A percentile compares a stretch with the other conserved stretches of the same genome.
Evolutionary conservation across 2,113 vertebrate genomes (phyloP).

Genomic region (Lamprologus callipterus): DNA sequence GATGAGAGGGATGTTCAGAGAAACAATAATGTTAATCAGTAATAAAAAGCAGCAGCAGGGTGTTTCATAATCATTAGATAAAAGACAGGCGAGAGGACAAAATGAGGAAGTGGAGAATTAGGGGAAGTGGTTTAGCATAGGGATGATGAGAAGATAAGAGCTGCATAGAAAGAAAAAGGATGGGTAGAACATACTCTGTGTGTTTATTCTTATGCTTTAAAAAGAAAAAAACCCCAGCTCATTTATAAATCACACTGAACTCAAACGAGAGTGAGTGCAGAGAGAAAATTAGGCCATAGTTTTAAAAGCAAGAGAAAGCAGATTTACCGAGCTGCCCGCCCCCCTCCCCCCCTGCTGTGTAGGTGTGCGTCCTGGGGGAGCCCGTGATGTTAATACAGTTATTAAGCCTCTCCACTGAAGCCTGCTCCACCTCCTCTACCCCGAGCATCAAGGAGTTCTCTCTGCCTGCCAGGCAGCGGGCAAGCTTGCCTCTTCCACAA

Average conservation of each 20-base stretch:
- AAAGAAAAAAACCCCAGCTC: fast-evolving
- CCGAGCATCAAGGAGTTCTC: slow-evolving; percentile 59
- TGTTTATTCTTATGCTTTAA: background rate
- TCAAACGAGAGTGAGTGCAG: background rate
- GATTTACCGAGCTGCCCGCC: background rate
- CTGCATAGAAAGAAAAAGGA: background rate
- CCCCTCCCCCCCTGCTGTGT: background rate
- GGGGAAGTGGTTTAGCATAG: background rate
- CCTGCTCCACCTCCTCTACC: slow-evolving; percentile 58
- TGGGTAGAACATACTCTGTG: background rate
- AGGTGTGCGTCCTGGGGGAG: slow-evolving; percentile 55
- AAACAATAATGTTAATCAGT: background rate
- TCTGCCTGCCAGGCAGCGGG: slow-evolving; percentile 54
- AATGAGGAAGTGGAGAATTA: background rate
- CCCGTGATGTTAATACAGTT: slow-evolving; percentile 65
- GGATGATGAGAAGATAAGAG: background rate
- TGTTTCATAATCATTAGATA: background rate
- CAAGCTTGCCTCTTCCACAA: slow-evolving; percentile 49
- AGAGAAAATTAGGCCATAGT: slow-evolving; percentile 32
- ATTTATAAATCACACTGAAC: background rate
- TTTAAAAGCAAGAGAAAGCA: slow-evolving; percentile 18
- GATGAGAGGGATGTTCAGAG: background rate
- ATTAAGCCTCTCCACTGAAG: slow-evolving; percentile 69
- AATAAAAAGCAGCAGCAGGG: background rate
- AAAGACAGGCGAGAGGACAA: background rate